Conservation (phyloP, 2,113 vertebrate species). For the Cairina moschata region DNA sequence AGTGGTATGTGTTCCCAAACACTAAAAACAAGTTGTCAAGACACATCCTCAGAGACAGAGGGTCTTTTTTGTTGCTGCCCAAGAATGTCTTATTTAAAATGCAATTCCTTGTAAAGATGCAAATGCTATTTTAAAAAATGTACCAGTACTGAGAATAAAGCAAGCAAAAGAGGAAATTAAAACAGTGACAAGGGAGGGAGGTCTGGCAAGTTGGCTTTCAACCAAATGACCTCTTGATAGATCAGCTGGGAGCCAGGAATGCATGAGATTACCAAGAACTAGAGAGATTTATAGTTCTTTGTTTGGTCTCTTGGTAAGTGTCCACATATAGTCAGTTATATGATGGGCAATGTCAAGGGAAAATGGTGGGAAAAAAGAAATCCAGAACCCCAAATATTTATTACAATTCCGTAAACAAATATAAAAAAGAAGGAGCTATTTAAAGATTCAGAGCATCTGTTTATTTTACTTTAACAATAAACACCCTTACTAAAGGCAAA, state of each 20-base stretch:
- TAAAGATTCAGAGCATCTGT: conserved; percentile 13
- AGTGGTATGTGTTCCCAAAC: conserved; percentile 48
- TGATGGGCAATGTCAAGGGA: neutral
- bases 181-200: conserved; percentile 45
- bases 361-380: neutral
- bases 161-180: conserved; percentile 73
- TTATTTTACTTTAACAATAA: conserved; percentile 48
- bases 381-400: neutral
- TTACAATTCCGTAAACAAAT: conserved; percentile 33
- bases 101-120: conserved; percentile 57
- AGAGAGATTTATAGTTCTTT: conserved; percentile 70
- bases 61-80: conserved; percentile 50
- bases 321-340: neutral
- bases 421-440: conserved; percentile 21
- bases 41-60: conserved; percentile 52
- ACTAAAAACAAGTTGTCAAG: conserved; percentile 64
- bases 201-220: conserved; percentile 71
- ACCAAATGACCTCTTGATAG: conserved; percentile 73
- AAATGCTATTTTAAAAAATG: conserved; percentile 50
- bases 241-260: conserved; percentile 66
- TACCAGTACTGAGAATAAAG: conserved; percentile 61
- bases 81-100: conserved; percentile 73
- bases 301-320: conserved; percentile 65
- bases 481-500: neutral
- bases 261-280: conserved; percentile 42